Evolutionary conservation across 2,113 vertebrate species (phyloP).

Genomic region (Columbina picui): DNA sequence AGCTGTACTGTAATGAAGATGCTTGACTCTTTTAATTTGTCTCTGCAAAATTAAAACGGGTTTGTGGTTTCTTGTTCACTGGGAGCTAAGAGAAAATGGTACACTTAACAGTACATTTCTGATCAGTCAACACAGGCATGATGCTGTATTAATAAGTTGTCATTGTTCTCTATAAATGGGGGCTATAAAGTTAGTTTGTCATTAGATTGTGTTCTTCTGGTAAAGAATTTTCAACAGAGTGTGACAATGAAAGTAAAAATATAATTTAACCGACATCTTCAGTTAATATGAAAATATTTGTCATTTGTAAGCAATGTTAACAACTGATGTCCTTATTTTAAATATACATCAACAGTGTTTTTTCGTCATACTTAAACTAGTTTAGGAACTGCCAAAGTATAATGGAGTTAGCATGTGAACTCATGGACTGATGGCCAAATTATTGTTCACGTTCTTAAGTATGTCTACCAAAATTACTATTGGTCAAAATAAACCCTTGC

Average conservation of each 20-base stretch:
- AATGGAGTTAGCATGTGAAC: neutral
- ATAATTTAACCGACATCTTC: neutral
- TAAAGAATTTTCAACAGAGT: neutral
- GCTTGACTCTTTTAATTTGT: slow-evolving; percentile 59
- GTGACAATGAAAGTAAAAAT: neutral
- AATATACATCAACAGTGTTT: neutral
- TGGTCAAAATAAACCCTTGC: neutral
- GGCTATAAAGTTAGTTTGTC: neutral
- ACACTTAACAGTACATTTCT: slow-evolving; percentile 34
- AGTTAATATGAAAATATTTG: neutral
- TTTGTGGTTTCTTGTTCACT: slow-evolving; percentile 46
- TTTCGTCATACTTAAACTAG: neutral
- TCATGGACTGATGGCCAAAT: neutral
- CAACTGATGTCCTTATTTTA: neutral
- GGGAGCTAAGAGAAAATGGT: slow-evolving; percentile 20
- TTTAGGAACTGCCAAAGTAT: neutral
- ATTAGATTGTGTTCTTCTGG: slow-evolving; percentile 13
- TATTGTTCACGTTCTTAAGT: neutral
- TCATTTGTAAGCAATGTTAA: neutral
- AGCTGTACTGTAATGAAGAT: slow-evolving; percentile 61
- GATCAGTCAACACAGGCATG: neutral
- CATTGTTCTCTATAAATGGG: slow-evolving; percentile 2
- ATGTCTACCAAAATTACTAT: neutral
- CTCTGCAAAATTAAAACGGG: slow-evolving; percentile 67
- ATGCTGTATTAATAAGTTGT: slow-evolving; percentile 43